A percentile compares a stretch with the other conserved stretches of the same genome.
phyloP scores from a whole-genome alignment of 1,140 invertebrate species.

The Patella vulgata region DNA sequence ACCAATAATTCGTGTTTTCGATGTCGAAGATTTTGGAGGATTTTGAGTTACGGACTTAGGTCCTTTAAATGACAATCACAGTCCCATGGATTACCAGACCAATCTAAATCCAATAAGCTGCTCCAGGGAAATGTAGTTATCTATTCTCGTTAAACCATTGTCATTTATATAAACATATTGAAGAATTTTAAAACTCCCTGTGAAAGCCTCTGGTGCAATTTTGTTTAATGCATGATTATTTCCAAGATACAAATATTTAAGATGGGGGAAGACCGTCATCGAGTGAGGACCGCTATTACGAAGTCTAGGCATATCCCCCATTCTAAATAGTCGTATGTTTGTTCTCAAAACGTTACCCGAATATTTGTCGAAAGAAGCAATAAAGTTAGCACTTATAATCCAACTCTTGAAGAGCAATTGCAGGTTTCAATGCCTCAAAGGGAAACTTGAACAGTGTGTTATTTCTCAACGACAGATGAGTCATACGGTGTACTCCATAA shows the following conservation, averaged over 20 bases:
- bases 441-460: constrained; percentile 11
- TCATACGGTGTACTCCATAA: constrained; percentile 3
- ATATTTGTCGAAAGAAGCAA: neutral
- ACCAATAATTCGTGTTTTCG: no score
- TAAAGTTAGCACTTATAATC: constrained; percentile 17
- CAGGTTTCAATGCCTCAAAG: neutral
- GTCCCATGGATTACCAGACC: constrained; percentile 20
- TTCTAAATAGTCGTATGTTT: neutral
- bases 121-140: constrained; percentile 15
- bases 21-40: no score
- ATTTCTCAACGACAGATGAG: constrained; percentile 8
- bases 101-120: neutral
- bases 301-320: constrained; percentile 8
- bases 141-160: constrained; percentile 4
- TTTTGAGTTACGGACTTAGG: no score
- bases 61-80: constrained; percentile 24
- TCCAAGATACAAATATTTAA: constrained; percentile 10
- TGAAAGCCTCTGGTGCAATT: constrained; percentile 10
- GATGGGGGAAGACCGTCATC: constrained; percentile 1
- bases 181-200: neutral
- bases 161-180: constrained; percentile 10
- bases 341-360: neutral
- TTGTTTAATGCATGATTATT: neutral
- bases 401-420: constrained; percentile 1
- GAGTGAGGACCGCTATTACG: neutral